Evolutionary conservation across 2,888 invertebrate genomes (phyloP).

Genomic region (Salpingus planirostris): DNA sequence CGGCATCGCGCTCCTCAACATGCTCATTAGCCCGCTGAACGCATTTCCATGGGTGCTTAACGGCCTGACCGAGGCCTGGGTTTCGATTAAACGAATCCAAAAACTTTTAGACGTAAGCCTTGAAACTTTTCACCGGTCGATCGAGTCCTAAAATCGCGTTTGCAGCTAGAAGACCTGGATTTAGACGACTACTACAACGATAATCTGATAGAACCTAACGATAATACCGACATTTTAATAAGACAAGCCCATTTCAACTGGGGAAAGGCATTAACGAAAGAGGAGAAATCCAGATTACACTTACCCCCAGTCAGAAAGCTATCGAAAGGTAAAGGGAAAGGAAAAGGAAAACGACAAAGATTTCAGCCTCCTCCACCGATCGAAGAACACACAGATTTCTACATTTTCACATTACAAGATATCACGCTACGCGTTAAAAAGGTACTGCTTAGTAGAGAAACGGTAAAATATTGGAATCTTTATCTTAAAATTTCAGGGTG

Average conservation of each 20-base stretch:
- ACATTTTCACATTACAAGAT: conserved; percentile 35
- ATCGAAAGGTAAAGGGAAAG: conserved; percentile 39
- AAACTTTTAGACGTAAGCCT: conserved; percentile 63
- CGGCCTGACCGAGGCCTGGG: conserved; percentile 92
- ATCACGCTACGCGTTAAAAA: conserved; percentile 41
- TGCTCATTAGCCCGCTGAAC: conserved; percentile 92
- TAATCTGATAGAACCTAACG: conserved; percentile 34
- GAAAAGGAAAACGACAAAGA: conserved; percentile 37
- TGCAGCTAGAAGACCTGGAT: conserved; percentile 56
- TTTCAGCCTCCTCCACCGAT: background rate
- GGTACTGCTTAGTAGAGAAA: too few species aligned
- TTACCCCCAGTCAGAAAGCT: conserved; percentile 2
- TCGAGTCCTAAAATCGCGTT: conserved; percentile 10
- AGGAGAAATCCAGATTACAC: conserved; percentile 31
- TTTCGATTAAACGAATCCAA: conserved; percentile 83
- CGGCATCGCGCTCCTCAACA: conserved; percentile 87
- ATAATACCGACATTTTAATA: conserved; percentile 47
- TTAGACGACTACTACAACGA: conserved; percentile 53
- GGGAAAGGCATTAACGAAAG: conserved; percentile 41
- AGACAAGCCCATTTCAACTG: conserved; percentile 54
- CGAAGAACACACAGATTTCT: conserved; percentile 11
- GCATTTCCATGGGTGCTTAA: conserved; percentile 98
- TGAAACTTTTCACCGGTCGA: conserved; percentile 2
- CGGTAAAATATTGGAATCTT: too few species aligned
- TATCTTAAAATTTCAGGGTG: too few species aligned